These are phyloP conservation scores for Pipra filicauda DNA, from an alignment of 2,113 vertebrate species.

Conservation along the genomic window DNA sequence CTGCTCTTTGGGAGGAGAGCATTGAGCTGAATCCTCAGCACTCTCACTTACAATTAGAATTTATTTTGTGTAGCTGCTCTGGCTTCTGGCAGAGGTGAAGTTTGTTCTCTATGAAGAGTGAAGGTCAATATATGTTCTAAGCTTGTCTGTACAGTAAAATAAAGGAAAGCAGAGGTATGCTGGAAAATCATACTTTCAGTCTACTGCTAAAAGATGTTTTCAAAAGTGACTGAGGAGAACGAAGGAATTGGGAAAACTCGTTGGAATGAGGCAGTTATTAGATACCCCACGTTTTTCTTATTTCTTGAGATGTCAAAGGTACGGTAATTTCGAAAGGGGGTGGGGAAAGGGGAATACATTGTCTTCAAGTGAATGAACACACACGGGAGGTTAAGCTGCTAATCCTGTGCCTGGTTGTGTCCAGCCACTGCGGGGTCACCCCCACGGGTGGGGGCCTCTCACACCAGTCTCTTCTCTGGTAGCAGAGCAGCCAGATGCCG, in stretches of 20 bases:
- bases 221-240: background rate
- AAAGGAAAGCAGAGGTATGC: background rate
- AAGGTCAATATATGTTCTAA: background rate
- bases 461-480: background rate
- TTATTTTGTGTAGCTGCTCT: background rate
- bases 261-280: background rate
- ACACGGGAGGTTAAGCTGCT: background rate
- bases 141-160: background rate
- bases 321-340: background rate
- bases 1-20: background rate
- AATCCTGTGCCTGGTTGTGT: background rate
- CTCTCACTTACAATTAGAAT: background rate
- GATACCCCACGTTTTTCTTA: background rate
- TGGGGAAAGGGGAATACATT: background rate
- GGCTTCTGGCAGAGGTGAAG: background rate
- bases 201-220: background rate
- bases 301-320: background rate
- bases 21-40: background rate
- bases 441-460: no score
- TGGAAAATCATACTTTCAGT: background rate
- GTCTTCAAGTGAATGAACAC: background rate
- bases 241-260: background rate
- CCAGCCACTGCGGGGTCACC: no score
- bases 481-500: rapidly evolving
- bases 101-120: background rate